These are phyloP conservation scores for Phlogophora meticulosa DNA, from an alignment of 2,888 invertebrate genomes.

Conservation along the genomic window DNA sequence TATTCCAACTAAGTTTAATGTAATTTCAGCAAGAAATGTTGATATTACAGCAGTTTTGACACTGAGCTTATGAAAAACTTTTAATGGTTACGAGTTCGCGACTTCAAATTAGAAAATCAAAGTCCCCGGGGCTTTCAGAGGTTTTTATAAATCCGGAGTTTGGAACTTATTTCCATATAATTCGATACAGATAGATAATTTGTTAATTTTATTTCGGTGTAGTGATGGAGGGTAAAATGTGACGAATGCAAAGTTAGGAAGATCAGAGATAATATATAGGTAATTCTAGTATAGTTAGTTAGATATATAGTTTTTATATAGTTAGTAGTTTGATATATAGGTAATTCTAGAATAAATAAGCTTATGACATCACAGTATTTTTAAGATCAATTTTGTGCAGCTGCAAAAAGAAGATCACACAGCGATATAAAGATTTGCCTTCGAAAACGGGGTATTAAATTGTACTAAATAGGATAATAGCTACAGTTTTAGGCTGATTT, in stretches of 20 bases:
- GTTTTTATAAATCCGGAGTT: conserved; percentile 56
- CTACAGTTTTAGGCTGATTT: no score
- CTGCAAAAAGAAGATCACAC: no score
- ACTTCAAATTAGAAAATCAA: conserved; percentile 70
- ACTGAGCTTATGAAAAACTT: conserved; percentile 66
- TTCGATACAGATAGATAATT: conserved; percentile 29
- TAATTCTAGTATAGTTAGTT: no score
- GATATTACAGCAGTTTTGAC: conserved; percentile 35
- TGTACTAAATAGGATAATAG: no score
- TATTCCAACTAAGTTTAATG: conserved; percentile 19
- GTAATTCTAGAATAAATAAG: no score
- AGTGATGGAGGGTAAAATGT: background rate
- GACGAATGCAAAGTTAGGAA: background rate
- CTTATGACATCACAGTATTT: no score
- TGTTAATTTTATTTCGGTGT: background rate
- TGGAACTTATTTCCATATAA: conserved; percentile 49
- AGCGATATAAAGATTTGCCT: no score
- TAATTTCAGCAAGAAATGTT: conserved; percentile 44
- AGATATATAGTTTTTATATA: no score
- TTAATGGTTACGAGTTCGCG: conserved; percentile 65
- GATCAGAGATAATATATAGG: background rate
- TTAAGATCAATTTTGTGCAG: no score
- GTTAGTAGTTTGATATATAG: no score
- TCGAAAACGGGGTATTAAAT: no score
- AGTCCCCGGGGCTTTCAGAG: conserved; percentile 59